These are phyloP conservation scores for Lasioglossum albipes DNA, from an alignment of 1,140 invertebrate species.

Conservation along the genomic window DNA sequence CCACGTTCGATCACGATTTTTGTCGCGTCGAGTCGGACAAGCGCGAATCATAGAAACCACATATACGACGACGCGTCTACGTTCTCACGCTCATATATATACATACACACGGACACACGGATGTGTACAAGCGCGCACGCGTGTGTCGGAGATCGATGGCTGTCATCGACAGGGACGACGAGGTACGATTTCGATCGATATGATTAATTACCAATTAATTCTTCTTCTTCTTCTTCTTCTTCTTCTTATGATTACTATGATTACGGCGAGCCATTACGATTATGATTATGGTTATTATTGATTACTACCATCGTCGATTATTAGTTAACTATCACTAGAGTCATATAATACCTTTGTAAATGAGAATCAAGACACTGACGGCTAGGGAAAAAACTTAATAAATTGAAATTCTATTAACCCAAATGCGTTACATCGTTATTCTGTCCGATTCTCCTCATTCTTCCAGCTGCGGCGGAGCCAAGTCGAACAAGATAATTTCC, in stretches of 20 bases:
- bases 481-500: too few relatives aligned
- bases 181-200: constrained; percentile 52
- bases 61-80: neutral
- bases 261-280: constrained; percentile 37
- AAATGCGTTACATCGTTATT: constrained; percentile 65
- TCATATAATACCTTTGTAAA: constrained; percentile 77
- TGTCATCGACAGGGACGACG: neutral
- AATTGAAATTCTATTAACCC: constrained; percentile 78
- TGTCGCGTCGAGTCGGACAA: too few relatives aligned
- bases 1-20: too few relatives aligned
- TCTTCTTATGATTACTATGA: constrained; percentile 42
- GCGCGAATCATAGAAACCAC: neutral
- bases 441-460: neutral
- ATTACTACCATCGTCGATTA: constrained; percentile 56
- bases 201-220: constrained; percentile 46
- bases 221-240: neutral
- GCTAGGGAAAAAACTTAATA: constrained; percentile 76
- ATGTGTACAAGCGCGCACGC: too few relatives aligned
- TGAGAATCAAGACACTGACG: constrained; percentile 77
- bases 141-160: too few relatives aligned
- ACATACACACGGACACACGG: neutral
- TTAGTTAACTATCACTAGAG: constrained; percentile 67
- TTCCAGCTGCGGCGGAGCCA: too few relatives aligned
- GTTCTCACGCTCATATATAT: neutral
- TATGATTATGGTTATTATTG: constrained; percentile 50